Evolutionary conservation across 2,113 vertebrate genomes (phyloP).

Genomic region (Nycticebus coucang): DNA sequence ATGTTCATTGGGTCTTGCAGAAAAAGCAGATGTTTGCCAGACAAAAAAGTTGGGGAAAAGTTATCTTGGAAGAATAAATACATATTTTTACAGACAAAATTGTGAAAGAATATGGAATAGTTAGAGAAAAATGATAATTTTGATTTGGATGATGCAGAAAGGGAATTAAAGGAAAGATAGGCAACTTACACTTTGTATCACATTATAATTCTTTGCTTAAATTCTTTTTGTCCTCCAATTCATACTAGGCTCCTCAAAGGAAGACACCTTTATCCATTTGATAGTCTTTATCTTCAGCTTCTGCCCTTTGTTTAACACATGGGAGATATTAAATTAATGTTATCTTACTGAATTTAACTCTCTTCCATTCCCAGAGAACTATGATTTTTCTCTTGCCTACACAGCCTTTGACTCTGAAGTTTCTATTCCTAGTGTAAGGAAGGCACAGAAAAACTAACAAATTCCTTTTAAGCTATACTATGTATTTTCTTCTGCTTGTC

Average conservation of each 20-base stretch:
- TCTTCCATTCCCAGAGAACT: slow-evolving; percentile 14
- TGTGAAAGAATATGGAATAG: not conserved
- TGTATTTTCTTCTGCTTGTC: slow-evolving; percentile 51
- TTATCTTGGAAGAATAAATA: slow-evolving; percentile 37
- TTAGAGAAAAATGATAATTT: slow-evolving; percentile 36
- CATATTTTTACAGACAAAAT: not conserved
- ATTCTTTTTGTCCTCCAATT: not conserved
- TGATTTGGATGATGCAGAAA: not conserved
- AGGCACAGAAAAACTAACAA: slow-evolving; percentile 36
- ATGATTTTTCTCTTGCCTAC: not conserved
- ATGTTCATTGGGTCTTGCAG: slow-evolving; percentile 17
- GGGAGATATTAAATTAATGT: slow-evolving; percentile 8
- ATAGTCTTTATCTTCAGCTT: not conserved
- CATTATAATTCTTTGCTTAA: slow-evolving; percentile 37
- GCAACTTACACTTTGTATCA: not conserved
- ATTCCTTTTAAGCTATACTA: slow-evolving; percentile 24
- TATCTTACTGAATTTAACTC: slow-evolving; percentile 40
- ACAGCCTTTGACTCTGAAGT: slow-evolving; percentile 6
- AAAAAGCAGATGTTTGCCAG: not conserved
- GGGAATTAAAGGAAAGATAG: not conserved
- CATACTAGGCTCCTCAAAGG: not conserved
- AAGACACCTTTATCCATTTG: not conserved
- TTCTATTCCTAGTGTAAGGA: slow-evolving; percentile 32
- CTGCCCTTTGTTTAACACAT: not conserved
- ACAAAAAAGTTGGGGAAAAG: not conserved